phyloP scores from a whole-genome alignment of 1,140 invertebrate species.

The Bombyx mandarina region DNA sequence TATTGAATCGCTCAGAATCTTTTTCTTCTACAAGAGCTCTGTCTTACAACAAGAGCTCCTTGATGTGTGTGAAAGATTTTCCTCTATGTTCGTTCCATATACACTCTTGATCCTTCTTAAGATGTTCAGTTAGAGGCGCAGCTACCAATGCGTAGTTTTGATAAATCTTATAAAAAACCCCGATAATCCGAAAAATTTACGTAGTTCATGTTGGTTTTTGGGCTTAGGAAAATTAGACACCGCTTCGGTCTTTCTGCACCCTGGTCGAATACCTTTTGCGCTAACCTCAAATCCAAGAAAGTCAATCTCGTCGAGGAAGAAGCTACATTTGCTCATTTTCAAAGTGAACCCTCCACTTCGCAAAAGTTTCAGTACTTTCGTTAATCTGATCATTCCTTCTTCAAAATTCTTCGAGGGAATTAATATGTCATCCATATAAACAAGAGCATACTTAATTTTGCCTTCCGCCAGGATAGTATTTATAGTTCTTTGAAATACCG shows the following conservation, averaged over 20 bases:
- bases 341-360: constrained; percentile 1
- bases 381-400: background rate
- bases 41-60: too few species aligned
- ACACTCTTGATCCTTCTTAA: too few species aligned
- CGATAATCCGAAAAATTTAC: constrained; percentile 9
- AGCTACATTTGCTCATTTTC: constrained; percentile 18
- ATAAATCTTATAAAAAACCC: too few species aligned
- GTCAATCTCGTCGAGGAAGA: constrained; percentile 15
- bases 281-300: constrained; percentile 16
- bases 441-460: constrained; percentile 8
- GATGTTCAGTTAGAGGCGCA: too few species aligned
- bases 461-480: constrained; percentile 16
- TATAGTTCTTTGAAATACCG: constrained; percentile 20
- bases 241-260: constrained; percentile 5
- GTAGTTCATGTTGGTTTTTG: constrained; percentile 11
- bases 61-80: too few species aligned
- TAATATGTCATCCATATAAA: constrained; percentile 14
- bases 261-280: constrained; percentile 12
- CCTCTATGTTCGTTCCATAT: too few species aligned
- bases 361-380: constrained; percentile 2
- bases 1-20: too few species aligned
- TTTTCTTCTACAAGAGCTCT: too few species aligned
- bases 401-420: constrained; percentile 2
- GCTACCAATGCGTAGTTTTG: too few species aligned
- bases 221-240: constrained; percentile 7